These are phyloP conservation scores for Drosophila kuntzei DNA, from an alignment of 2,888 invertebrate genomes.

Conservation along the genomic window DNA sequence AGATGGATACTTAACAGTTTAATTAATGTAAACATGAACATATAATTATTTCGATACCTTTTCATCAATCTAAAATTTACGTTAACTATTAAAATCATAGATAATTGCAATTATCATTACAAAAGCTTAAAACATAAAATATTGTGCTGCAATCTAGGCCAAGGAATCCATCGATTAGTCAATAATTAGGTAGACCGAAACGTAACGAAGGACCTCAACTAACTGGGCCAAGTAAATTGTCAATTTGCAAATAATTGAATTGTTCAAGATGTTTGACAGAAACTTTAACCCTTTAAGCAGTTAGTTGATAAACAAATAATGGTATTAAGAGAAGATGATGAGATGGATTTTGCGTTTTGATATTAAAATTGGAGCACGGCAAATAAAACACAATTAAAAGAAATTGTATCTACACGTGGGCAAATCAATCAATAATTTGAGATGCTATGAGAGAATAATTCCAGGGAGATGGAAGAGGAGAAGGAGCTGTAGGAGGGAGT, in stretches of 20 bases:
- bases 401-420: conserved; percentile 6
- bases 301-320: background rate
- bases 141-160: background rate
- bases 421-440: conserved; percentile 60
- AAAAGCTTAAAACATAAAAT: too few relatives aligned
- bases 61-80: too few relatives aligned
- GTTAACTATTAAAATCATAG: too few relatives aligned
- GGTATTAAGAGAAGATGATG: conserved; percentile 6
- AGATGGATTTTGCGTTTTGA: conserved; percentile 1
- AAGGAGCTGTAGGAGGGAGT: background rate
- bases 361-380: background rate
- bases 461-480: background rate
- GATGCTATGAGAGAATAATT: conserved; percentile 3
- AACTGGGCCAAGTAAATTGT: background rate
- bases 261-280: conserved; percentile 7
- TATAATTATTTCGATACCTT: too few relatives aligned
- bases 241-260: conserved; percentile 7
- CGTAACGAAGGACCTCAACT: conserved; percentile 1
- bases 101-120: too few relatives aligned
- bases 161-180: background rate
- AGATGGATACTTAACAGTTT: background rate
- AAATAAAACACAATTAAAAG: background rate
- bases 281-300: background rate
- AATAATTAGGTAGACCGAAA: background rate
- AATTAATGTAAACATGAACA: too few relatives aligned